Conservation (phyloP, 2,113 vertebrate genomes). For the Platysteira castanea region DNA sequence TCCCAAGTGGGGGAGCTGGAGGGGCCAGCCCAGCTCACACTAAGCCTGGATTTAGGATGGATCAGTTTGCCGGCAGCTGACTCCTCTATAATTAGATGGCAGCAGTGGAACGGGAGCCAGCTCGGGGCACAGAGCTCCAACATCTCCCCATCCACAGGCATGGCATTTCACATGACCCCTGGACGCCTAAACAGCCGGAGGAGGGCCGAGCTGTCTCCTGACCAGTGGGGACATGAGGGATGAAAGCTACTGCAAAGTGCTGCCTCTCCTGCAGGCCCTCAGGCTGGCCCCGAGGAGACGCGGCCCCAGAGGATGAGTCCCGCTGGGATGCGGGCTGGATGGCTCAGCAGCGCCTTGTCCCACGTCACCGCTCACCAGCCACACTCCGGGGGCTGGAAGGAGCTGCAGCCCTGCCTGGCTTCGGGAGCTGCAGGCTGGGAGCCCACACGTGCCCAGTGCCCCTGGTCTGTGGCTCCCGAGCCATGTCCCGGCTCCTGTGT, state of each 20-base stretch:
- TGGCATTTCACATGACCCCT: neutral
- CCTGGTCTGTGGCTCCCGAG: fast-evolving
- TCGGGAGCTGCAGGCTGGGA: neutral
- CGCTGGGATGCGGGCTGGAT: fast-evolving
- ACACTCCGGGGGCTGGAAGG: fast-evolving
- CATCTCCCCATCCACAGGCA: neutral
- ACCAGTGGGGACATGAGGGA: fast-evolving
- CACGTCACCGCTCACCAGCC: fast-evolving
- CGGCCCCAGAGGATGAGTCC: neutral
- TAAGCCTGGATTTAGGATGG: constrained; percentile 20
- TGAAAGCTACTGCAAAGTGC: neutral
- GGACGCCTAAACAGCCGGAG: fast-evolving
- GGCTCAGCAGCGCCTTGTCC: neutral
- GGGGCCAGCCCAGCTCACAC: neutral
- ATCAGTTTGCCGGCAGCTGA: constrained; percentile 33
- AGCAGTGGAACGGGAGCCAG: neutral
- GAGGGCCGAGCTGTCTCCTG: neutral
- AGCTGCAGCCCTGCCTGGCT: neutral
- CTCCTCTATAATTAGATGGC: constrained; percentile 33
- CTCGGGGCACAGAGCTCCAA: neutral
- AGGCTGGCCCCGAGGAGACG: fast-evolving
- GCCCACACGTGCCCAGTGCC: fast-evolving
- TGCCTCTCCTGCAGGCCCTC: neutral
- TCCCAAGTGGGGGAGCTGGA: neutral
- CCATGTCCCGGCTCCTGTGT: fast-evolving